These are phyloP conservation scores for Elaphurus davidianus DNA, from an alignment of 2,113 vertebrate genomes.

Conservation along the genomic window DNA sequence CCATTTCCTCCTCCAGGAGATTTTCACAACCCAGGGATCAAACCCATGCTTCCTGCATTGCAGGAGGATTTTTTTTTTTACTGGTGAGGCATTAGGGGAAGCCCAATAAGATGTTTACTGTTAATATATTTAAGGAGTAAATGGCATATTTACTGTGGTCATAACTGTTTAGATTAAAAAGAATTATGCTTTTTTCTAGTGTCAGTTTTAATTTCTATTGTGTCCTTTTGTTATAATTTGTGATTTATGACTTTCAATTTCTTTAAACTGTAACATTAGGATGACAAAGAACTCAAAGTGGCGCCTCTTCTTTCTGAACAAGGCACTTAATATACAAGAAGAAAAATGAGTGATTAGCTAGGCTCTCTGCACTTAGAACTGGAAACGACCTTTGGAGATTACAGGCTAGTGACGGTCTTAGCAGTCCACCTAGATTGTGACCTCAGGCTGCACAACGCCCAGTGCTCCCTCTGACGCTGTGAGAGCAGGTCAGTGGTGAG, in stretches of 20 bases:
- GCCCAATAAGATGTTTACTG: neutral
- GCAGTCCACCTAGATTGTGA: neutral
- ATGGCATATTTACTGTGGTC: neutral
- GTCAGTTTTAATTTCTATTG: conserved; percentile 20
- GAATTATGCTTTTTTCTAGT: neutral
- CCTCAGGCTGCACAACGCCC: conserved; percentile 47
- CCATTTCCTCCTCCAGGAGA: neutral
- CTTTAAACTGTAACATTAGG: conserved; percentile 41
- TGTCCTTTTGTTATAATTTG: conserved; percentile 45
- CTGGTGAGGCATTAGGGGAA: neutral
- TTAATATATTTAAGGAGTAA: neutral
- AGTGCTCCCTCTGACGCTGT: neutral
- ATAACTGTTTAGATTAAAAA: neutral
- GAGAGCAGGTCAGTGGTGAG: neutral
- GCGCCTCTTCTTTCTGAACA: conserved; percentile 64
- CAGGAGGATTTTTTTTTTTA: neutral
- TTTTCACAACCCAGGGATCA: neutral
- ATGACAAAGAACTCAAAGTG: conserved; percentile 56
- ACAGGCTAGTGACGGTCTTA: neutral
- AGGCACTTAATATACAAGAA: conserved; percentile 57
- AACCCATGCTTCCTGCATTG: neutral
- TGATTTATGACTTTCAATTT: conserved; percentile 32
- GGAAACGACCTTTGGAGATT: neutral
- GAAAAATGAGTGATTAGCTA: conserved; percentile 67
- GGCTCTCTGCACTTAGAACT: conserved; percentile 44